phyloP scores from a whole-genome alignment of 1,140 invertebrate genomes.

The Lordiphosa mommai region DNA sequence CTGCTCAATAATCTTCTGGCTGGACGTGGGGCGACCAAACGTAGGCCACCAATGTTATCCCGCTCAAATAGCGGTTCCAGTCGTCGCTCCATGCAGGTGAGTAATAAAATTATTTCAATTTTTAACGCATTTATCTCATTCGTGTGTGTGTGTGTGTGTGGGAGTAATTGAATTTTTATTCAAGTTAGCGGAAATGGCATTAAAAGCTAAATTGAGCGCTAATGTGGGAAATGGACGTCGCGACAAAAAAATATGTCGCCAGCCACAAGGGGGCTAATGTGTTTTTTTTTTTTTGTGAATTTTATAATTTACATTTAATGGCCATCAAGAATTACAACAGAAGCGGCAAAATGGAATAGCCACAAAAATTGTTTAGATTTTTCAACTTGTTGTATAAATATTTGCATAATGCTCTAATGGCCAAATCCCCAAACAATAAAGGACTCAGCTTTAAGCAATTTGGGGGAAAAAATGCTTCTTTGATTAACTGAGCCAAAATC shows the following conservation, averaged over 20 bases:
- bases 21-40: constrained; percentile 92
- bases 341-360: constrained; percentile 51
- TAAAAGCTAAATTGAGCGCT: constrained; percentile 75
- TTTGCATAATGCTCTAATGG: constrained; percentile 59
- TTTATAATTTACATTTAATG: constrained; percentile 75
- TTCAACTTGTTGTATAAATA: constrained; percentile 36
- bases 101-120: constrained; percentile 74
- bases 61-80: constrained; percentile 93
- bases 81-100: constrained; percentile 88
- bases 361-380: constrained; percentile 11
- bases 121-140: constrained; percentile 57
- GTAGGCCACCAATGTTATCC: constrained; percentile 91
- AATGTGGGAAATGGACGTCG: constrained; percentile 47
- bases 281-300: constrained; percentile 30
- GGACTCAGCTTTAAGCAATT: neutral
- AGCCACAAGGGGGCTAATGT: neutral
- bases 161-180: constrained; percentile 72
- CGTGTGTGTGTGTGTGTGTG: constrained; percentile 19
- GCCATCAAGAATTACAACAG: constrained; percentile 69
- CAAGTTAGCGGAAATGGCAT: constrained; percentile 70
- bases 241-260: constrained; percentile 45
- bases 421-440: constrained; percentile 20
- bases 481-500: constrained; percentile 17
- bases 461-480: neutral
- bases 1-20: constrained; percentile 94